Conservation (phyloP, 2,797 vertebrate species). For the Tragelaphus oryx region DNA sequence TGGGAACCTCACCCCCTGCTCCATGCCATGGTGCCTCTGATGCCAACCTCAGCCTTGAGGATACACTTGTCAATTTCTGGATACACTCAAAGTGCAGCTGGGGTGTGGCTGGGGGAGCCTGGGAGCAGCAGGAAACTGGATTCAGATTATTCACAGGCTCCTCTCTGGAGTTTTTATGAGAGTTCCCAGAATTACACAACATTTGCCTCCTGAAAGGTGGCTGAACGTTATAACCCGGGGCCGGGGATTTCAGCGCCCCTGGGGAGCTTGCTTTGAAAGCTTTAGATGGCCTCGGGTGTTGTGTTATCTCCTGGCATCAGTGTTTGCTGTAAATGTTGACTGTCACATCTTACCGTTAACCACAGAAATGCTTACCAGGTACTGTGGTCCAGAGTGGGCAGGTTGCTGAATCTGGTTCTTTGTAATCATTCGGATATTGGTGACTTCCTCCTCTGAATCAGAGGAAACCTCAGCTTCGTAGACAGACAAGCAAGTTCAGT, state of each 20-base stretch:
- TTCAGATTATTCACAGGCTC: not conserved
- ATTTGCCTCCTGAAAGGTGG: not conserved
- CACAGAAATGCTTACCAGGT: not conserved
- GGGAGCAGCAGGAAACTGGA: not conserved
- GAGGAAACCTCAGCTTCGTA: not conserved
- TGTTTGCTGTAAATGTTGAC: not conserved
- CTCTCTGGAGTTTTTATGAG: not conserved
- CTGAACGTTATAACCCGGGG: not conserved
- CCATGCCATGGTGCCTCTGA: fast-evolving
- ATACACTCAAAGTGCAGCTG: not conserved
- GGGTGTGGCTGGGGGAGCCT: not conserved
- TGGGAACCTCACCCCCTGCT: fast-evolving
- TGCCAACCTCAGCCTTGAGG: not conserved
- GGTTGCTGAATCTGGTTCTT: not conserved
- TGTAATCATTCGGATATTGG: fast-evolving
- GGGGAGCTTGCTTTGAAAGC: not conserved
- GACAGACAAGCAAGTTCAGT: not conserved
- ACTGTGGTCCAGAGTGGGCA: fast-evolving
- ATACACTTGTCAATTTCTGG: not conserved
- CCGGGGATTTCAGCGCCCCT: not conserved
- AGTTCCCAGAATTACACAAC: not conserved
- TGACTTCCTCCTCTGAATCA: not conserved
- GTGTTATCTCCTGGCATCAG: not conserved
- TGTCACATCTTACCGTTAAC: not conserved
- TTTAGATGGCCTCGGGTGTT: not conserved